Base-by-base conservation (phyloP, 2,113 vertebrate genomes). In the Eublepharis macularius region DNA sequence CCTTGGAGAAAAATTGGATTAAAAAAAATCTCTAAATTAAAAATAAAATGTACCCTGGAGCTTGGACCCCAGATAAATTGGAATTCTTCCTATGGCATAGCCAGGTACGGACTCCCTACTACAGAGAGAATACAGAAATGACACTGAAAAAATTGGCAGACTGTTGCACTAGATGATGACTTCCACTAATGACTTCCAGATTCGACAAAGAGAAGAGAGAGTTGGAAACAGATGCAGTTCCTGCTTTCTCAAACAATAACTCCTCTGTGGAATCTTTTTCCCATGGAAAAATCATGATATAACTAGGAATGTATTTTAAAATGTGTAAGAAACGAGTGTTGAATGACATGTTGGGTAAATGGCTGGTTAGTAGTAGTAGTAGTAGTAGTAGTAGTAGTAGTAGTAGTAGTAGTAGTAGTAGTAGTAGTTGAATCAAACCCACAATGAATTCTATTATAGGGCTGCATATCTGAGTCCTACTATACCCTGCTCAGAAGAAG, bases 111-210 rank as follows among this genome's bases (percentile, higher is more conserved):
- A 60, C 54, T 83, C 54, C 54, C 32, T 47, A 39, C 54, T 34
- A 60, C 21, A 43, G 54, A 34, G 19, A 63, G 70, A 75, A 83
- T 75, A 45, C 39, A 45, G 54, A 63, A 75, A 75, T 60, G 39
- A 21, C 16, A 83, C 70, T 75, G 51, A 45, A 73, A 63, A 75
- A 81, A 8, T 51, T 74, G 81, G 70, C 39, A 63, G 26, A 24
- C 51, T 34, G 2, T 47, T 63, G 70, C 17, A 34, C 11, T 65
- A 45, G 70, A 75, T 83, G 70, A 83, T 65, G 81, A 47, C 81
- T 83, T 65, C 70, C 39, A n/a, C 39, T 75, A 74, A 83, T 83
- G 70, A 83, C 47, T 83, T 83, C 81, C 81, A 83, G 81, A 83
- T 43, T 36, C 70, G 63, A 45, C 69, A 75, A 83, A 74, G 32